Base-by-base conservation (phyloP, 2,113 vertebrate genomes). In the Sardina pilchardus region DNA sequence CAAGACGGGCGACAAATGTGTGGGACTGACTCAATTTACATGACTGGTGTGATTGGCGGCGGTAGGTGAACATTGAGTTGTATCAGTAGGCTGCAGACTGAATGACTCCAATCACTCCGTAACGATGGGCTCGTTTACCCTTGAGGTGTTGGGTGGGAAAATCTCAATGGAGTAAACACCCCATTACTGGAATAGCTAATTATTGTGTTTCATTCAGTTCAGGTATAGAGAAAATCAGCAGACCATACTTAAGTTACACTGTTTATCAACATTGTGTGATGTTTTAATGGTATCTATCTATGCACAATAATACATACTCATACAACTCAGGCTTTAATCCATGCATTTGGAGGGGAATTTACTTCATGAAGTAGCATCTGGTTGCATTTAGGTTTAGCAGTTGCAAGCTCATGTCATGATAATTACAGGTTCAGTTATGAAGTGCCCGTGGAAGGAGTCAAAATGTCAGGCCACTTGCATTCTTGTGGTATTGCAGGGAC, bases 401-500 rank as follows among this genome's bases (percentile, higher is more conserved):
- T 36, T 78, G 71, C 30, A 36, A 78, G 71, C 19, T 78, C 34
- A 34, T 36, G 71, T 78, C 71, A 78, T 78, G 71, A 36, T 78
- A 78, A 78, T 78, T 78, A 78, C 71, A 78, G 71, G 71, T 78
- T 78, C 30, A 78, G 71, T 78, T 17, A 30, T 78, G 34, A 78
- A 34, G 10, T 78, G 71, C 71, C 71, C 34, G 30, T 78, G 30
- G 34, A 78, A 78, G 71, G 71, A 78, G 71, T 78, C 71, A 78
- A 78, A 34, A 78, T 78, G 71, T 34, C 71, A 34, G 71, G 71
- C 30, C 71, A 36, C 71, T 78, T 78, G 34, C 71, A 78, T 78
- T 78, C 71, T 78, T 78, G 71, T 78, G 71, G 71, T 78, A 78
- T 78, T 78, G 71, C 71, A 34, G 71, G 71, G 71, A 78, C 71